phyloP scores from a whole-genome alignment of 1,140 invertebrate genomes.

The Drosophila lacertosa region DNA sequence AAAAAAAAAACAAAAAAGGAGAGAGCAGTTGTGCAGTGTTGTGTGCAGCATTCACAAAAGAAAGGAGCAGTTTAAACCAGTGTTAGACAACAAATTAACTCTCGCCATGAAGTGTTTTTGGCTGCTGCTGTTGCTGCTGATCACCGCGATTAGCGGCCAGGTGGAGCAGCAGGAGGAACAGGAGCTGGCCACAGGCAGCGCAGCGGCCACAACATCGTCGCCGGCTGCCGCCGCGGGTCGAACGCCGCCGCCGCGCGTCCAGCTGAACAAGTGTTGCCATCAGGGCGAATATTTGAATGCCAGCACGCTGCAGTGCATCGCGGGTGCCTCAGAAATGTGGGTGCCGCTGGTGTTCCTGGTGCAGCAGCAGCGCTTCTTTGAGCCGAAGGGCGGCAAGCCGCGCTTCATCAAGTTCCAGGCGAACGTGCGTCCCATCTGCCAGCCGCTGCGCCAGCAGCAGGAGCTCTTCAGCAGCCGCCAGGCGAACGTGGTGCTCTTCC shows the following conservation, averaged over 20 bases:
- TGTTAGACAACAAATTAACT: neutral
- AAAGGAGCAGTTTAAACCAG: no score
- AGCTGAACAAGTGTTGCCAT: slow-evolving; percentile 82
- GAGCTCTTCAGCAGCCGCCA: slow-evolving; percentile 60
- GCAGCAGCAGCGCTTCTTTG: slow-evolving; percentile 61
- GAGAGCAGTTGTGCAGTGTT: no score
- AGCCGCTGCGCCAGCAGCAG: slow-evolving; percentile 11
- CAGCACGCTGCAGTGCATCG: slow-evolving; percentile 56
- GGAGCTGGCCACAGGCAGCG: neutral
- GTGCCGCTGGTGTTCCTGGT: slow-evolving; percentile 71
- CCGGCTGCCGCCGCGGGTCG: slow-evolving; percentile 1
- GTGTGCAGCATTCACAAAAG: no score
- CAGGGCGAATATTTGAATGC: slow-evolving; percentile 70
- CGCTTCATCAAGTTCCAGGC: slow-evolving; percentile 71
- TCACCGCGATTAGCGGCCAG: neutral
- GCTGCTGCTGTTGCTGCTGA: slow-evolving; percentile 12
- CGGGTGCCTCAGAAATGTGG: slow-evolving; percentile 70
- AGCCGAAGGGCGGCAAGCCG: slow-evolving; percentile 58
- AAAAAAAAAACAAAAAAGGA: no score
- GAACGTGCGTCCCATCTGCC: slow-evolving; percentile 60
- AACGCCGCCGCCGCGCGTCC: slow-evolving; percentile 51
- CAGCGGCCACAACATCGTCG: neutral
- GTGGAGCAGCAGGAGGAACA: slow-evolving; percentile 1
- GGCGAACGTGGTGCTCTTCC: slow-evolving; percentile 82
- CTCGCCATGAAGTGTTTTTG: slow-evolving; percentile 23